Percentiles rank a stretch among this genome's conserved stretches.
Evolutionary conservation across 2,113 vertebrate genomes (phyloP).

Genomic region (Dromiciops gliroides): DNA sequence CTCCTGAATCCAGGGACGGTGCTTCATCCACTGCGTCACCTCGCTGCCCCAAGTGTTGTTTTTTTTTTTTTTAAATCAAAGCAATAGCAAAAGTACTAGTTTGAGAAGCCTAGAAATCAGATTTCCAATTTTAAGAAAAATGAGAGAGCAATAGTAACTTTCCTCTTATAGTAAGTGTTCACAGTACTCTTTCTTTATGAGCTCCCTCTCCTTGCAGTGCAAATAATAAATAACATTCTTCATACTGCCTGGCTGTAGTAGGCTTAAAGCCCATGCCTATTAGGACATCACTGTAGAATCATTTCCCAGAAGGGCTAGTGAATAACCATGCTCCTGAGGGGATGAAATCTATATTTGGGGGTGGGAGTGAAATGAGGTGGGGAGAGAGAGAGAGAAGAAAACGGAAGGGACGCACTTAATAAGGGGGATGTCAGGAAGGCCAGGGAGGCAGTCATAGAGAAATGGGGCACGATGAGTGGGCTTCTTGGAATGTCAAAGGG

Average conservation of each 20-base stretch:
- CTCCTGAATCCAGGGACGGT: no score
- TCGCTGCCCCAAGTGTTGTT: no score
- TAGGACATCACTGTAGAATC: not conserved
- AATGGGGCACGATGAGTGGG: not conserved
- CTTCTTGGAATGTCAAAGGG: not conserved
- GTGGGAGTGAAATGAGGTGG: not conserved
- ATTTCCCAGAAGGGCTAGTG: not conserved
- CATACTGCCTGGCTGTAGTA: not conserved
- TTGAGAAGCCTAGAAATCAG: constrained; percentile 55
- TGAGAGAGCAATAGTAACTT: not conserved
- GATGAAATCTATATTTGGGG: not conserved
- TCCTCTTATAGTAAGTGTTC: constrained; percentile 9
- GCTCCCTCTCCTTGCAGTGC: constrained; percentile 16
- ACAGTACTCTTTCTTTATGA: not conserved
- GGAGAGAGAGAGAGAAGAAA: not conserved
- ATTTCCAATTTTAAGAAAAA: constrained; percentile 59
- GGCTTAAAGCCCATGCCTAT: not conserved
- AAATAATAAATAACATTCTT: not conserved
- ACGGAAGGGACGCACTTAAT: not conserved
- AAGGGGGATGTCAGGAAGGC: not conserved
- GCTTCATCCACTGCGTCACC: no score
- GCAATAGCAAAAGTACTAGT: constrained; percentile 24
- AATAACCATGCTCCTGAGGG: not conserved
- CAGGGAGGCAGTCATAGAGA: not conserved
- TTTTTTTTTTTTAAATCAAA: constrained; percentile 51